phyloP scores from a whole-genome alignment of 2,888 invertebrate species.

The Abrostola triplasia region DNA sequence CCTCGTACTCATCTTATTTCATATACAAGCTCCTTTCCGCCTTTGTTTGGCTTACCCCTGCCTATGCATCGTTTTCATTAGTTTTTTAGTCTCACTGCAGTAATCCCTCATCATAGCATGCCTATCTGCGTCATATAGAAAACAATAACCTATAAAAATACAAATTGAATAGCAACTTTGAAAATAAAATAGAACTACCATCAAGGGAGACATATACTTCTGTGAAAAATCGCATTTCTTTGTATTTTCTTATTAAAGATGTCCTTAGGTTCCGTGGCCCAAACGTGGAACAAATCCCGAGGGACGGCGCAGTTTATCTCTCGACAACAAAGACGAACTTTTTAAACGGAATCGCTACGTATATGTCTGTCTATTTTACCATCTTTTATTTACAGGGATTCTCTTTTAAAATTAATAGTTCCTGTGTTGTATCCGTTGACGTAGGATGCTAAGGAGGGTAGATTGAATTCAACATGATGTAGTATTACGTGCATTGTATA shows the following conservation, averaged over 20 bases:
- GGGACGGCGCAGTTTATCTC: constrained; percentile 63
- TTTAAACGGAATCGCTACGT: constrained; percentile 57
- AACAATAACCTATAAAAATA: not conserved
- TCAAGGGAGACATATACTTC: constrained; percentile 29
- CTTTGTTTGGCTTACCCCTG: too few species aligned
- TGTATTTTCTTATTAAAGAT: constrained; percentile 55
- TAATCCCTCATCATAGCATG: too few species aligned
- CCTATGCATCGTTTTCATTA: too few species aligned
- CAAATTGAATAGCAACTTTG: constrained; percentile 16
- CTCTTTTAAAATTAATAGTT: constrained; percentile 53
- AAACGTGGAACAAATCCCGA: constrained; percentile 58
- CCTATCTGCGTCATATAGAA: too few species aligned
- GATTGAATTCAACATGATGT: constrained; percentile 19
- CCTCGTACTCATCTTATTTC: too few species aligned
- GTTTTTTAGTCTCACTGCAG: too few species aligned
- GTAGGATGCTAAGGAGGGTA: constrained; percentile 10
- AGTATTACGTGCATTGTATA: constrained; percentile 1
- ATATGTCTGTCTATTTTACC: constrained; percentile 49
- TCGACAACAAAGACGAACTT: constrained; percentile 59
- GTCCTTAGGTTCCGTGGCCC: constrained; percentile 54
- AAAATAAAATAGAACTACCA: constrained; percentile 14
- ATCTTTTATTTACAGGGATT: constrained; percentile 49
- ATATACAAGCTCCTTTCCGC: too few species aligned
- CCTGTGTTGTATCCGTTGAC: constrained; percentile 11
- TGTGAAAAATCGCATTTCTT: constrained; percentile 53